Evolutionary conservation across 2,113 vertebrate genomes (phyloP), one percentile per base, ranked within the genome.

Genomic region (Melospiza georgiana): DNA sequence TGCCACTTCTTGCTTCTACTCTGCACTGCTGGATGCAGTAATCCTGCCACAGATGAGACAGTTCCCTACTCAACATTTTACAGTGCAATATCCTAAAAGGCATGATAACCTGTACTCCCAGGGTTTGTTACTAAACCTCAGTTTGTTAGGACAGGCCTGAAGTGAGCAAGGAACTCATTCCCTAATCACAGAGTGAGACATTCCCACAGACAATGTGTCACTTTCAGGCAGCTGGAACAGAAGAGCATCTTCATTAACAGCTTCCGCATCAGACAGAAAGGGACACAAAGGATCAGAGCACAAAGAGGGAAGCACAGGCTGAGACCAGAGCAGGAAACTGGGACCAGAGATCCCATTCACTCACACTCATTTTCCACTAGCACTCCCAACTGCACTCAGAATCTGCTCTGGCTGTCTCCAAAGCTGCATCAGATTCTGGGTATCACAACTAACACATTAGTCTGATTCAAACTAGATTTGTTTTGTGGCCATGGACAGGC

Each of bases 231-330:
- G 93, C 93, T 77, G 90, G 79, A 92, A 48, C 2, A 91, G 79
- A 94, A 90, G 31, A 84, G 49, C 69, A 57, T 93, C 90, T 90
- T 92, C 94, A 90, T 93, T 84, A 94, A 85, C 87, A 93, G 79
- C 88, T 96, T 96, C 93, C 90, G 33, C 63, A 61, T 67, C 65
- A 35, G 68, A 96, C 93, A 96, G 51, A 88, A 74, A 65, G 92
- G 57, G 69, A 87, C 87, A 87, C 66, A 72, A 52, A 93, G 82
- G 57, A 91, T n/a, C 82, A 80, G 76, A 0, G 48, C 59, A 67
- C 92, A 91, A 87, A 86, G 79, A 37, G 39, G 33, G 44, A 43
- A 54, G 55, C 35, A 0, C 3, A 65, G 69, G 19, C 83, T 28
- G 61, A 73, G 81, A 48, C 3, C 49, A 77, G 62, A 80, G 84